Evolutionary conservation across 2,888 invertebrate genomes (phyloP).

Genomic region (Eristalinus aeneus): DNA sequence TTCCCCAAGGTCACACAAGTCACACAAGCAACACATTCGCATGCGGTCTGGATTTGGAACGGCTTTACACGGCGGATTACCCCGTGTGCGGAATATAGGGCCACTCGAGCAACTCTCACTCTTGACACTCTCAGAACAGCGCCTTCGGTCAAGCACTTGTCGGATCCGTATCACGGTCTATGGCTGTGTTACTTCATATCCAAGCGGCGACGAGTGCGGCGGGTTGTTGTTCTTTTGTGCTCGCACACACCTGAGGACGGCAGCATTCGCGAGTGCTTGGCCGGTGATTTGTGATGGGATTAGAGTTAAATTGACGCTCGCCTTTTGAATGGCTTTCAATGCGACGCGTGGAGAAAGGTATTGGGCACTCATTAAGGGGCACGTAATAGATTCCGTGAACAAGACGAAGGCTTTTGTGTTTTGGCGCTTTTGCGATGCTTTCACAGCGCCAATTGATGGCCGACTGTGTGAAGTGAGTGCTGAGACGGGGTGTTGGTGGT

Average conservation of each 20-base stretch:
- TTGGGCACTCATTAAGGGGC: slow-evolving; percentile 21
- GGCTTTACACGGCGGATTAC: not conserved
- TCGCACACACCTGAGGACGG: not conserved
- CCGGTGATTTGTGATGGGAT: slow-evolving; percentile 22
- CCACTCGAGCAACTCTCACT: slow-evolving; percentile 18
- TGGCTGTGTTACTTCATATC: not conserved
- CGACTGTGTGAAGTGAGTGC: too few relatives aligned
- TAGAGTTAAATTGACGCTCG: slow-evolving; percentile 21
- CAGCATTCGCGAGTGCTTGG: not conserved
- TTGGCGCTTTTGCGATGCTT: slow-evolving; percentile 26
- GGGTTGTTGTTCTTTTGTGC: not conserved
- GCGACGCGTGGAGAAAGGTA: slow-evolving; percentile 9
- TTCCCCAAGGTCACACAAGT: not conserved
- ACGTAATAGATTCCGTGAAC: slow-evolving; percentile 14
- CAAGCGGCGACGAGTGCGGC: not conserved
- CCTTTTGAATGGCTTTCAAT: slow-evolving; percentile 2
- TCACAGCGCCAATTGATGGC: slow-evolving; percentile 30
- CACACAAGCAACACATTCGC: not conserved
- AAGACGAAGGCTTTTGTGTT: not conserved
- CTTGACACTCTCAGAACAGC: slow-evolving; percentile 13
- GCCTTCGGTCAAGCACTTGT: slow-evolving; percentile 2
- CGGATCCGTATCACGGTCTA: not conserved
- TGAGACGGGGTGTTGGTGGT: not conserved
- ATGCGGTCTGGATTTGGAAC: not conserved
- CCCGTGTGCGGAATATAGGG: not conserved